phyloP scores from a whole-genome alignment of 2,797 vertebrate species.

The Acridotheres tristis region DNA sequence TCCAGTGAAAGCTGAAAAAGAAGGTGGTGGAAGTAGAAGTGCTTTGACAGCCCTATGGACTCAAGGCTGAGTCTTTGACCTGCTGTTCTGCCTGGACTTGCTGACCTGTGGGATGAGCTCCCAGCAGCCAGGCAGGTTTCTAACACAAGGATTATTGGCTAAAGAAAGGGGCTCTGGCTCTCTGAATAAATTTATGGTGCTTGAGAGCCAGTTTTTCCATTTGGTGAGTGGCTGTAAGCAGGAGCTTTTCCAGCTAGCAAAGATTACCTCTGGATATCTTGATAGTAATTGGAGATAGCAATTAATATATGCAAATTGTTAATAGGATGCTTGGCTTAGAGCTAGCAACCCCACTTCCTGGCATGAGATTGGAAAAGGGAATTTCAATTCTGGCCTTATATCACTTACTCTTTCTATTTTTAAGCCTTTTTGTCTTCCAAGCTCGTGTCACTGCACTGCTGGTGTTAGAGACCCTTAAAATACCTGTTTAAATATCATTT shows the following conservation, averaged over 20 bases:
- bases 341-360: neutral
- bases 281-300: neutral
- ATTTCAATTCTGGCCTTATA: neutral
- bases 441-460: neutral
- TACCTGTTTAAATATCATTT: neutral
- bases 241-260: constrained; percentile 10
- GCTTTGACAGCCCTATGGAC: neutral
- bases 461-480: neutral
- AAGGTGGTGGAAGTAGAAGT: neutral
- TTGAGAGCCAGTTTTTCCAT: constrained; percentile 34
- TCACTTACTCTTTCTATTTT: neutral
- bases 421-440: neutral
- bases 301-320: neutral
- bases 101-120: neutral
- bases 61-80: neutral
- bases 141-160: neutral
- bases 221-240: neutral
- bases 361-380: neutral
- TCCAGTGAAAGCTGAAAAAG: neutral
- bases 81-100: neutral
- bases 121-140: neutral
- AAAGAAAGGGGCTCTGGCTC: neutral
- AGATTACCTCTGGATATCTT: neutral
- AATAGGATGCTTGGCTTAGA: neutral
- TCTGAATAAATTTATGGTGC: neutral